Evolutionary conservation across 1,140 invertebrate genomes (phyloP), one percentile per base, ranked within the genome.

Genomic region (Trichoplusia ni): DNA sequence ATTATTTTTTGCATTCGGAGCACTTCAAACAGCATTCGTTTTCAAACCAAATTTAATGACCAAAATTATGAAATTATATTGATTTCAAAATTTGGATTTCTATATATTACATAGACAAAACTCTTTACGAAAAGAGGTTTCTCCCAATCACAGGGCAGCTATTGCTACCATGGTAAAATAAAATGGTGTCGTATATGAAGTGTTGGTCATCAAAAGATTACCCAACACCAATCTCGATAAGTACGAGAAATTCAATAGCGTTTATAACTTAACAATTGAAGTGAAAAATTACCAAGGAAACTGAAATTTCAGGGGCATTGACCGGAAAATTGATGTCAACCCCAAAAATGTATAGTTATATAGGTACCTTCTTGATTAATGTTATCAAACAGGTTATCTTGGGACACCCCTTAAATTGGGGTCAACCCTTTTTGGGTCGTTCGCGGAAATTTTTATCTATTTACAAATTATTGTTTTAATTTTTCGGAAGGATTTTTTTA

Each of bases 331-430:
- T 81, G 82, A 64, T 67, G 72, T 67, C 49, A 53, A 56, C 72
- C 56, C 71, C n/a, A 49, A 54, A 47, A 58, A 25, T 62, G 33
- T 31, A 61, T 35, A 51, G 42, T 44, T 77, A 78, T 74, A 67
- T 75, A n/a, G n/a, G n/a, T n/a, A n/a, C 67, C 73, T 79, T n/a
- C n/a, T 79, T 86, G 86, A 89, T 87, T 86, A 86, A 89, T 89
- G 83, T 84, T 89, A 86, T 87, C 84, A 84, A 64, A 35, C 47
- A 64, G 49, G 70, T 79, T 86, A 89, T 89, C 83, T 80, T 61
- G 71, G 51, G 66, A 54, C 56, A 49, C 71, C 68, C 74, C 71
- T 75, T 64, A 75, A 82, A 86, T 86, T 86, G 71, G 75, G 84
- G 82, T 75, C 82, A 86, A 81, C 80, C 81, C 83, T 82, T 84